Base-by-base conservation (phyloP, 2,797 vertebrate genomes). In the Helarctos malayanus region DNA sequence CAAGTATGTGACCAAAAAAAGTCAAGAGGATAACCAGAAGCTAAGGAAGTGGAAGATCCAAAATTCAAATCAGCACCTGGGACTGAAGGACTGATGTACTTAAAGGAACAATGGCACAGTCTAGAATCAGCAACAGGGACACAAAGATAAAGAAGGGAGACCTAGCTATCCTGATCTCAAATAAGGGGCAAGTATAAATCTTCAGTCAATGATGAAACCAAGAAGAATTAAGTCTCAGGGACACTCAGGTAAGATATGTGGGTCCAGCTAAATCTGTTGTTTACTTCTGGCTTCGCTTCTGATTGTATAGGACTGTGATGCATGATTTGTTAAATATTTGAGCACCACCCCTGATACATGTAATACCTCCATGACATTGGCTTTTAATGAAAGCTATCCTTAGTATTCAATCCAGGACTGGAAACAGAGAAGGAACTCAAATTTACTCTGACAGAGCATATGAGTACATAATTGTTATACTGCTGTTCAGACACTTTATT, bases 371-470 rank as follows among this genome's bases (percentile, higher is more conserved):
- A 49, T 83, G 63, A 78, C 12, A 29, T 49, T 84, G 47, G 29
- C 7, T 71, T 89, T 56, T 79, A 91, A 61, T 18, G 8, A 73
- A n/a, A 63, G 4, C 27, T 71, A 79, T 79, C 63, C 7, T 63
- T 69, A 63, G 57, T 47, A 47, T 32, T 13, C 78, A 61, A 32
- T 68, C 9, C 15, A 56, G 25, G 73, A 25, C 32, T 71, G 71
- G 32, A 79, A 92, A 84, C 38, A 94, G 38, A 87, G 49, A 93
- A 88, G 32, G 35, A 29, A 84, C 35, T 95, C 57, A 91, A 75
- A 84, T 27, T 45, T 45, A 56, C 21, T 88, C 7, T 78, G 78
- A 54, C 47, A 84, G 12, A 87, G 68, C 21, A 89, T 23, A 84
- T 35, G n/a, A 82, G 18, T 27, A 7, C 12, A 56, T 56, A 23